These are phyloP conservation scores for Nematostella vectensis DNA, from an alignment of 92 coral and sea anemone species.

Conservation along the genomic window DNA sequence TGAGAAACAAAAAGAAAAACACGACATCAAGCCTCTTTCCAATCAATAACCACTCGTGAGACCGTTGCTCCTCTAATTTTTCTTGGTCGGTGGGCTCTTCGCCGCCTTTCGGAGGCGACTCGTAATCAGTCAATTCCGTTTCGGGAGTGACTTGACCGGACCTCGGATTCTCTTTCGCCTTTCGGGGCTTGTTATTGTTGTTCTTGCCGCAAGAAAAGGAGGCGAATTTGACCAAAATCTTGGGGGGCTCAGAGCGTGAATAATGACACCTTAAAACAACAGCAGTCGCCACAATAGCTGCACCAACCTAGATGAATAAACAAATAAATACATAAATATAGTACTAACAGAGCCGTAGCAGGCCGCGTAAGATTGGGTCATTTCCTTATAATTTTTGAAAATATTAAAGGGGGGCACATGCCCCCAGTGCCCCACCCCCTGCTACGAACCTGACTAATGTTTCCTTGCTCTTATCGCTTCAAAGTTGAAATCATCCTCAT, in stretches of 20 bases:
- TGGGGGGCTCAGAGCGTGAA: constrained; percentile 2
- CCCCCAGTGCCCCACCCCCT: too few species aligned
- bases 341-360: too few species aligned
- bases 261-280: constrained; percentile 11
- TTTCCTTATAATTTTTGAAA: too few species aligned
- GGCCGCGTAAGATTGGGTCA: too few species aligned
- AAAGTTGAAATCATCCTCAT: too few species aligned
- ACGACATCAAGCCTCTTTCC: neutral
- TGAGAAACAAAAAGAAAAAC: neutral
- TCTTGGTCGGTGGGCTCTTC: neutral
- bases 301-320: too few species aligned
- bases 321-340: too few species aligned
- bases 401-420: too few species aligned
- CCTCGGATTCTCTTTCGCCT: neutral
- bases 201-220: constrained; percentile 1
- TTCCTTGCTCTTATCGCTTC: too few species aligned
- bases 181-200: neutral
- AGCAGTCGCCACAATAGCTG: constrained; percentile 21
- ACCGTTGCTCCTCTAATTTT: neutral
- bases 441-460: too few species aligned
- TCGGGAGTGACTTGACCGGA: neutral
- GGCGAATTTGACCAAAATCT: neutral
- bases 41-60: neutral
- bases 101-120: neutral
- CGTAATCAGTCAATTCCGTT: neutral